Percentiles rank a stretch among this genome's conserved stretches.
Conservation (phyloP, 2,888 invertebrate genomes). For the Andrena hattorfiana region DNA sequence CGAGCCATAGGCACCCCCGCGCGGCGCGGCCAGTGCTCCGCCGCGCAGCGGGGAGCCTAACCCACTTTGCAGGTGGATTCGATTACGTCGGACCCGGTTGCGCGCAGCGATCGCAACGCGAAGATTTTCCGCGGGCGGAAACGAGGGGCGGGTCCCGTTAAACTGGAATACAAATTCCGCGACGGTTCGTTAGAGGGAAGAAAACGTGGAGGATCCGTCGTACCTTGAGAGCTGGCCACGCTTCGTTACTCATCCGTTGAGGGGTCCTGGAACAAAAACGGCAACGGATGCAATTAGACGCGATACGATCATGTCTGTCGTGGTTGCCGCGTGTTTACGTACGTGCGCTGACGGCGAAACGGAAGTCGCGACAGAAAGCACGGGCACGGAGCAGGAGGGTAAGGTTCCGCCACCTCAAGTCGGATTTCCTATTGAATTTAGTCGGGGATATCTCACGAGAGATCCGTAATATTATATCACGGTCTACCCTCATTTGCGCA, state of each 20-base stretch:
- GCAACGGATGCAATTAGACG: slow-evolving; percentile 62
- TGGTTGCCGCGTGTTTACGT: background rate
- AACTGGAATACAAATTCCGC: slow-evolving; percentile 45
- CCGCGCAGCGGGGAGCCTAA: too few relatives aligned
- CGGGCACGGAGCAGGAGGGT: background rate
- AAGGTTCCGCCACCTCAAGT: slow-evolving; percentile 14
- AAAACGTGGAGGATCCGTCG: slow-evolving; percentile 28
- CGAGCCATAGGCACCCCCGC: too few relatives aligned
- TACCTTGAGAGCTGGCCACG: slow-evolving; percentile 57
- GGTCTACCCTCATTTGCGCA: slow-evolving; percentile 56
- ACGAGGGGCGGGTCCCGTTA: slow-evolving; percentile 9
- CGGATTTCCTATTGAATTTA: slow-evolving; percentile 58
- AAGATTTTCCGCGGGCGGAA: background rate
- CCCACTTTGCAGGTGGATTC: background rate
- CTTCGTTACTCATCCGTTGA: slow-evolving; percentile 61
- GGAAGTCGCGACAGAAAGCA: slow-evolving; percentile 1
- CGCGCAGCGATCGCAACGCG: background rate
- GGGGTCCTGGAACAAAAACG: slow-evolving; percentile 63
- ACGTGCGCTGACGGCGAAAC: background rate
- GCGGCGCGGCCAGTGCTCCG: too few relatives aligned
- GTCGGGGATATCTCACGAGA: slow-evolving; percentile 30
- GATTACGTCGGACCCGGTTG: slow-evolving; percentile 3
- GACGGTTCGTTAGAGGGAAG: slow-evolving; percentile 61
- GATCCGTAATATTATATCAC: slow-evolving; percentile 51
- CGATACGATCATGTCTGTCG: slow-evolving; percentile 38